Evolutionary conservation across 2,113 vertebrate species (phyloP), one percentile per base, ranked within the genome.

Genomic region (Bos javanicus): DNA sequence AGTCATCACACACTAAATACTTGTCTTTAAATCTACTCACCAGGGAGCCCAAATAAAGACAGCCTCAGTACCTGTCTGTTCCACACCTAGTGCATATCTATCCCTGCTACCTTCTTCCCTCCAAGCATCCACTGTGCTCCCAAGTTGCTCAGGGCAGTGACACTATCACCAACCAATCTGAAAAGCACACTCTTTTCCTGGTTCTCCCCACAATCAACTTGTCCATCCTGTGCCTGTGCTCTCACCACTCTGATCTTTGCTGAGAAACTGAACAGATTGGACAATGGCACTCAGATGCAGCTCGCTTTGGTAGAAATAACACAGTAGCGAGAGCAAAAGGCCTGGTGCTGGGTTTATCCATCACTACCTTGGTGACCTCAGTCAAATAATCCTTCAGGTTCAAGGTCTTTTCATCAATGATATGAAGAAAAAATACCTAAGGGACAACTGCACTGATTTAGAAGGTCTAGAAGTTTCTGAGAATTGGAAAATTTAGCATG

Each of bases 121-220:
- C 90, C 23, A 93, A 33, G 74, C 9, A 90, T 8, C 23, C 26
- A 6, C 7, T 59, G 30, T 84, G 6, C 8, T 33, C 13, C 30
- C 64, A 67, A 48, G 3, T 2, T 19, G 16, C n/a, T 74, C 5
- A 12, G 12, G 15, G 6, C 33, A n/a, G 5, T n/a, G 12, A 25
- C 36, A 14, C 15, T 54, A 2, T 2, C 13, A 62, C 10, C 3
- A 3, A 36, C 3, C 11, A 50, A n/a, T 2, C 33, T 12, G 1
- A 57, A 54, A 43, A 94, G 11, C 43, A 67, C 0, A 7, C 28
- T 19, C 5, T 71, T 92, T 12, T 76, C 81, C n/a, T 1, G 4
- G 4, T 50, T 95, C 28, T 95, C 23, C 10, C 2, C 4, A 78
- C 5, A 59, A 46, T n/a, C 43, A 67, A 8, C 17, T 50, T 43